phyloP scores from a whole-genome alignment of 2,113 vertebrate species.

The Symphodus melops region DNA sequence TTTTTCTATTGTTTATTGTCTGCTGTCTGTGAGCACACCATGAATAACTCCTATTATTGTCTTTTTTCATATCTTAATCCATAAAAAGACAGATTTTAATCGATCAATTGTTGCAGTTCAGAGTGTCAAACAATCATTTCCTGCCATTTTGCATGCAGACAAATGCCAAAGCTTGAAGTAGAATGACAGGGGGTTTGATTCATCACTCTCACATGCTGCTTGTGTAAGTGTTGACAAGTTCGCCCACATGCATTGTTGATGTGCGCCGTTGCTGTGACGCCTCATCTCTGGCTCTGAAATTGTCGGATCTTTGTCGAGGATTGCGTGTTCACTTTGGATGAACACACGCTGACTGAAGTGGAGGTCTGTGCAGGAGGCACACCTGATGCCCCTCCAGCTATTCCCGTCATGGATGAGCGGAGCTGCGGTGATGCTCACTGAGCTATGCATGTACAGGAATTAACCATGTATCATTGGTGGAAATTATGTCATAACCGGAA shows the following conservation, averaged over 20 bases:
- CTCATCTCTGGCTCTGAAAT: conserved; percentile 20
- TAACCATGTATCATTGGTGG: conserved; percentile 35
- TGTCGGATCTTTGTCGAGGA: conserved; percentile 17
- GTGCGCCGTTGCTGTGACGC: conserved; percentile 32
- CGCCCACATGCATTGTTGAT: conserved; percentile 52
- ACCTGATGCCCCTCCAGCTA: conserved; percentile 64
- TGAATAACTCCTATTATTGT: not conserved
- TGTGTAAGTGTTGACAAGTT: conserved; percentile 37
- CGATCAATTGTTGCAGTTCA: not conserved
- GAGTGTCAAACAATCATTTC: not conserved
- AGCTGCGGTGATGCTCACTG: conserved; percentile 49
- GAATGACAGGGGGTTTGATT: conserved; percentile 37
- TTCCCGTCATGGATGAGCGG: conserved; percentile 46
- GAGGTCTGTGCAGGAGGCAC: conserved; percentile 24
- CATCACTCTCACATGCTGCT: conserved; percentile 30
- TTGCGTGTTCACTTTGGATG: conserved; percentile 50
- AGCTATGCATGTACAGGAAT: conserved; percentile 37
- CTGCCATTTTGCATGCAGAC: conserved; percentile 3
- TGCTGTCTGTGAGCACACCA: not conserved
- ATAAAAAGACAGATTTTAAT: not conserved
- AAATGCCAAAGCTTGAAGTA: conserved; percentile 4
- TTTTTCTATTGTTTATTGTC: conserved; percentile 22
- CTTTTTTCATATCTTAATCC: conserved; percentile 18
- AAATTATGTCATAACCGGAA: conserved; percentile 1
- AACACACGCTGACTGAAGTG: conserved; percentile 21